These are phyloP conservation scores for Geotrypetes seraphini DNA, from an alignment of 2,797 vertebrate genomes.

Conservation along the genomic window DNA sequence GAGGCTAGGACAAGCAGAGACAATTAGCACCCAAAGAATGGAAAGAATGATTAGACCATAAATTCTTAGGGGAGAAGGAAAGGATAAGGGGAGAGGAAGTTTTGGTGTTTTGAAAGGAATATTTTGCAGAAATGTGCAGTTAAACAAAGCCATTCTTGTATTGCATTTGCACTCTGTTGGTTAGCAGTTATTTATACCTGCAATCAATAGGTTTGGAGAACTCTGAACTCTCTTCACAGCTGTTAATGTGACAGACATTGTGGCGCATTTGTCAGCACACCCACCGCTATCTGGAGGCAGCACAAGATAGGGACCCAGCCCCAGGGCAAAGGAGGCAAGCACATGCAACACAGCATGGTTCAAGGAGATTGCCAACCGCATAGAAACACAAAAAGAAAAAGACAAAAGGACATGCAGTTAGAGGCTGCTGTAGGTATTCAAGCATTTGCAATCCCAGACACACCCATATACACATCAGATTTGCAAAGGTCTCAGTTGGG, in stretches of 20 bases:
- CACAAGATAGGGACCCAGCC: conserved; percentile 60
- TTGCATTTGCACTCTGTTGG: background rate
- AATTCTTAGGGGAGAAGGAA: too few species aligned
- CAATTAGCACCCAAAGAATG: too few species aligned
- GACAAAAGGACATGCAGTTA: conserved; percentile 20
- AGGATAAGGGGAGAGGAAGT: too few species aligned
- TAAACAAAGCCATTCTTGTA: conserved; percentile 15
- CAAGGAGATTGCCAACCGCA: conserved; percentile 6
- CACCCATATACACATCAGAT: conserved; percentile 9
- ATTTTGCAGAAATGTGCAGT: background rate
- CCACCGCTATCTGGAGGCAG: conserved; percentile 94
- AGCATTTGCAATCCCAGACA: background rate
- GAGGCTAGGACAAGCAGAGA: too few species aligned
- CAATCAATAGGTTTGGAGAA: conserved; percentile 88
- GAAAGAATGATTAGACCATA: too few species aligned
- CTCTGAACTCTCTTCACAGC: conserved; percentile 97
- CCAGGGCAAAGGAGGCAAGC: conserved; percentile 54
- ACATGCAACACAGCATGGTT: conserved; percentile 52
- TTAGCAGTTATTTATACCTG: conserved; percentile 63
- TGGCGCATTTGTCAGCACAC: conserved; percentile 76
- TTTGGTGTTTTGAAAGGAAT: conserved; percentile 3
- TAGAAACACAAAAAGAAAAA: too few species aligned
- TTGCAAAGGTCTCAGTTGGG: conserved; percentile 12
- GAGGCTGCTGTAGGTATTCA: conserved; percentile 9
- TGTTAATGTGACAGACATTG: conserved; percentile 85